Base-by-base conservation (phyloP, 2,888 invertebrate genomes). In the Rhogogaster chlorosoma region DNA sequence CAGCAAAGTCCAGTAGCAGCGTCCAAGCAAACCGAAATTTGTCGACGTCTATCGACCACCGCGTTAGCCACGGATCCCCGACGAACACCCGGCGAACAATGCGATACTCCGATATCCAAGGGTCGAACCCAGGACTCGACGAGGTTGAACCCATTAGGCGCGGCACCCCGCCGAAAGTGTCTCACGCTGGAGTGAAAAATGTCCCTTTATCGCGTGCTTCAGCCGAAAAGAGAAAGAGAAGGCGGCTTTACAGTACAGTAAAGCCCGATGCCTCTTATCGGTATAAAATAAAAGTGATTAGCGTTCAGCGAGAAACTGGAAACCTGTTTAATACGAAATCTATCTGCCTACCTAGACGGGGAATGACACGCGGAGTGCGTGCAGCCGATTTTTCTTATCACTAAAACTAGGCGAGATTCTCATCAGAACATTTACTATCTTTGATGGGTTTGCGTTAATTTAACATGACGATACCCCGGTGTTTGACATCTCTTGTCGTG, bases 401-500 rank as follows among this genome's bases (percentile, higher is more conserved):
- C 38, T 38, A 61, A 80, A 57, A 32, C 80, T n/a, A 22, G 26
- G 61, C 26, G 38, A 36, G 80, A 80, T 80, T 80, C 18, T 22
- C 36, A 80, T 80, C 80, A 9, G 61, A 57, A 61, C 80, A 91
- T 92, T 90, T 90, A 90, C 91, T 91, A 90, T 86, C 88, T 90
- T 89, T 91, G 91, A 92, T 91, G 90, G 91, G 57, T 22, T 90
- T 89, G 89, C 89, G 90, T 90, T 91, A 92, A 92, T 91, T 90
- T 90, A 88, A 70, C 82, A 80, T 71, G 53, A 83, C 85, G 53
- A 83, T 38, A 61, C 36, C 57, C 15, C 38, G 22, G 57, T 80
- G 80, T 80, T 80, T 49, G 61, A 80, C 80, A 80, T 80, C 80
- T 38, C 57, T 80, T 49, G 57, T 80, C 80, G 80, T 57, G 57